A percentile compares a stretch with the other conserved stretches of the same genome.
phyloP scores from a whole-genome alignment of 2,888 invertebrate genomes.

The Sisyra nigra region DNA sequence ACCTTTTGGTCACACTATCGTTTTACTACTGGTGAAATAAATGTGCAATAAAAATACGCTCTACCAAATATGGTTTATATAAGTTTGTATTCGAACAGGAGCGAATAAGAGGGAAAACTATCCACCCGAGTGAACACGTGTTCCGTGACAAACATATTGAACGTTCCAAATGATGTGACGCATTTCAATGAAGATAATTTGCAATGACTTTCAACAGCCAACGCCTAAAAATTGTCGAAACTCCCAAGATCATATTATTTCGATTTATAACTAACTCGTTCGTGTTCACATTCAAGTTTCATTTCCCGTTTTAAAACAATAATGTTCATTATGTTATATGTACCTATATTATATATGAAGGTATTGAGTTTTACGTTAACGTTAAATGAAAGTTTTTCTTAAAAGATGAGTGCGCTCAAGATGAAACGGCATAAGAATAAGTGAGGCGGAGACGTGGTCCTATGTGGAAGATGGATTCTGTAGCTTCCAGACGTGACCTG shows the following conservation, averaged over 20 bases:
- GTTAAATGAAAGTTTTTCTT: too few relatives aligned
- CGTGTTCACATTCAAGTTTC: too few relatives aligned
- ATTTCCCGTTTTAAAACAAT: too few relatives aligned
- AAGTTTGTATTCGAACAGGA: not conserved
- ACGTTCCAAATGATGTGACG: conserved; percentile 7
- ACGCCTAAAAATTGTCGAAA: too few relatives aligned
- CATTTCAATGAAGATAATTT: conserved; percentile 7
- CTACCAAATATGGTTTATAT: too few relatives aligned
- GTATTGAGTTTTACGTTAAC: too few relatives aligned
- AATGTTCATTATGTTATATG: too few relatives aligned
- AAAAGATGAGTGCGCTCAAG: conserved; percentile 1
- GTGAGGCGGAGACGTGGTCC: not conserved
- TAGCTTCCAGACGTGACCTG: conserved; percentile 3
- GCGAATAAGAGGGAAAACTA: conserved; percentile 4
- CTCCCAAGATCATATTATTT: too few relatives aligned
- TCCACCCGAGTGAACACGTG: conserved; percentile 4
- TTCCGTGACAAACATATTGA: conserved; percentile 8
- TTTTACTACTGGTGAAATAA: not conserved
- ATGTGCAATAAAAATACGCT: conserved; percentile 4
- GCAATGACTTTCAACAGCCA: not conserved
- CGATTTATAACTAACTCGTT: too few relatives aligned
- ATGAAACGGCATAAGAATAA: conserved; percentile 2
- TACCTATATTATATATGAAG: too few relatives aligned
- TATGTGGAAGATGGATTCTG: conserved; percentile 2
- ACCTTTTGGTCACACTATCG: not conserved